Evolutionary conservation across 1,140 invertebrate genomes (phyloP).

Genomic region (Paraescarpia echinospica): DNA sequence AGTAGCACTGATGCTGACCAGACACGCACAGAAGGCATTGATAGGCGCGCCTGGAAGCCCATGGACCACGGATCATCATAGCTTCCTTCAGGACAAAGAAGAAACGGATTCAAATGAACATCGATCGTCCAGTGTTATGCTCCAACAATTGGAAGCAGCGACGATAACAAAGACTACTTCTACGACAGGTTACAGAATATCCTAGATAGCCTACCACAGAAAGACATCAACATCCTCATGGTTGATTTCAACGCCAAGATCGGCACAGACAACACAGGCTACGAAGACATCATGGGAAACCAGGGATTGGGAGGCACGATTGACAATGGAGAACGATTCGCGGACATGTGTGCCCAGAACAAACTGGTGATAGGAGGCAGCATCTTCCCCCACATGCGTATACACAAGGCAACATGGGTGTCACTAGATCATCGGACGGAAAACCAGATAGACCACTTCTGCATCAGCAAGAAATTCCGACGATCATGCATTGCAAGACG

Average conservation of each 20-base stretch:
- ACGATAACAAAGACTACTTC: constrained; percentile 34
- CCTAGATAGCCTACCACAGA: constrained; percentile 27
- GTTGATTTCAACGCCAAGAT: constrained; percentile 36
- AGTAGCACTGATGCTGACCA: too few species aligned
- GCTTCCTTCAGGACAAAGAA: constrained; percentile 2
- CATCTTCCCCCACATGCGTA: too few species aligned
- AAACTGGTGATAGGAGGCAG: too few species aligned
- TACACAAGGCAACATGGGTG: too few species aligned
- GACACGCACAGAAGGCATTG: too few species aligned
- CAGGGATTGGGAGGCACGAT: too few species aligned
- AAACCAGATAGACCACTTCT: too few species aligned
- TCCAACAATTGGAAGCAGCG: constrained; percentile 16
- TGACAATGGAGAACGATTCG: too few species aligned
- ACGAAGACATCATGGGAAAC: constrained; percentile 26
- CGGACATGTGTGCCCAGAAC: too few species aligned
- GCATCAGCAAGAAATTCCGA: too few species aligned
- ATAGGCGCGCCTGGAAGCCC: background rate
- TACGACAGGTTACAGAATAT: constrained; percentile 30
- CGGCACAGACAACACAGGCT: constrained; percentile 31
- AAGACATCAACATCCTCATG: constrained; percentile 31
- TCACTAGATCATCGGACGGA: too few species aligned
- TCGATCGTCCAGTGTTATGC: constrained; percentile 20
- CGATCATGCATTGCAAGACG: too few species aligned
- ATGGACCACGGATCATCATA: background rate
- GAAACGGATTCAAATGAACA: background rate